phyloP scores from a whole-genome alignment of 2,113 vertebrate genomes.

The Addax nasomaculatus region DNA sequence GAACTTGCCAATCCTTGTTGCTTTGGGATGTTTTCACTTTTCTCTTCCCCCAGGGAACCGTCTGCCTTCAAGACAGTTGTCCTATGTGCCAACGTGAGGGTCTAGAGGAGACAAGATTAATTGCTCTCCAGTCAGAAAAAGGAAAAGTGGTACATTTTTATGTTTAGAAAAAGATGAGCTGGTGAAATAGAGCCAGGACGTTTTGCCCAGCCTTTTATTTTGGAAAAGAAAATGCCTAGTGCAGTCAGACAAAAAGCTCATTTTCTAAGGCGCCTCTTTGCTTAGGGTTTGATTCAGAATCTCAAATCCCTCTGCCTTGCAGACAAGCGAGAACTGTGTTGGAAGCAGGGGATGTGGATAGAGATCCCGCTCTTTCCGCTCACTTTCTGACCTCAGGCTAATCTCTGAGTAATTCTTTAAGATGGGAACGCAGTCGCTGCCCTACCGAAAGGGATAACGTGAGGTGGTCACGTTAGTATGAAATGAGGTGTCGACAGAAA shows the following conservation, averaged over 20 bases:
- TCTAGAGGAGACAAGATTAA: slow-evolving; percentile 17
- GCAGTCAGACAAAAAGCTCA: slow-evolving; percentile 29
- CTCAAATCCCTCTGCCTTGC: not conserved
- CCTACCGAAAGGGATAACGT: not conserved
- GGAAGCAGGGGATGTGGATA: not conserved
- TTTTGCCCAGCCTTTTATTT: slow-evolving; percentile 42
- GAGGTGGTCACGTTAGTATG: too few species aligned
- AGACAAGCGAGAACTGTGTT: not conserved
- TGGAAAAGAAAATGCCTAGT: not conserved
- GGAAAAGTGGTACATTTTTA: slow-evolving; percentile 25
- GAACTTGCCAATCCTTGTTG: not conserved
- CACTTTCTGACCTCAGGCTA: not conserved
- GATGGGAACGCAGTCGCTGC: not conserved
- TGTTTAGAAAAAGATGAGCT: slow-evolving; percentile 42
- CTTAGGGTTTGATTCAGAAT: not conserved
- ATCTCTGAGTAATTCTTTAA: not conserved
- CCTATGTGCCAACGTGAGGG: not conserved
- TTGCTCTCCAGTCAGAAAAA: slow-evolving; percentile 28
- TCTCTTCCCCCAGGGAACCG: not conserved
- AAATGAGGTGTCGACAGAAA: not conserved
- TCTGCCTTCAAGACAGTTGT: slow-evolving; percentile 10
- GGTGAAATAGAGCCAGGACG: not conserved
- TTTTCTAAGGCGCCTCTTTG: slow-evolving; percentile 1
- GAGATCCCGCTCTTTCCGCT: not conserved
- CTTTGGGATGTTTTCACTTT: not conserved